A percentile compares a stretch with the other conserved stretches of the same genome.
Conservation (phyloP, 2,113 vertebrate genomes). For the Marmota monax region DNA sequence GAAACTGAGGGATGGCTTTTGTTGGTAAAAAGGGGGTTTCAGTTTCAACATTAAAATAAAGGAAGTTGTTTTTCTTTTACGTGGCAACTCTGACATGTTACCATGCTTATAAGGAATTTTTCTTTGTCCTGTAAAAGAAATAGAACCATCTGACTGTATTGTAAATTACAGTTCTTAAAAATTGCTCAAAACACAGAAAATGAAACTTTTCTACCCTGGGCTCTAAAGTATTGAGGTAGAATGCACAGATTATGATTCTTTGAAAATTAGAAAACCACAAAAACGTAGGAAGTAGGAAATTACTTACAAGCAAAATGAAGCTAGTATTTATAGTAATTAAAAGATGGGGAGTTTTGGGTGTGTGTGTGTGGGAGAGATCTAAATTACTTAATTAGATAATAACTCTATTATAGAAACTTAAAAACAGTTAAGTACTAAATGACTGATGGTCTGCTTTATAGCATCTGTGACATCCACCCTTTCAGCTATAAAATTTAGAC, state of each 20-base stretch:
- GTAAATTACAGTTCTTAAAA: slow-evolving; percentile 38
- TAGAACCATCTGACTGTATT: slow-evolving; percentile 5
- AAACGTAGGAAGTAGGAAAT: slow-evolving; percentile 57
- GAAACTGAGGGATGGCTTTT: not conserved
- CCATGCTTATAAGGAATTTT: not conserved
- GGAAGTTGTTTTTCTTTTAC: not conserved
- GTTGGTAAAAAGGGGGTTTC: not conserved
- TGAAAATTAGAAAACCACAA: slow-evolving; percentile 65
- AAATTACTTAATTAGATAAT: slow-evolving; percentile 3
- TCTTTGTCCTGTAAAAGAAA: slow-evolving; percentile 24
- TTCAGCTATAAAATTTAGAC: not conserved
- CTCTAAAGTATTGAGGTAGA: not conserved
- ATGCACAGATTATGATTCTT: slow-evolving; percentile 9
- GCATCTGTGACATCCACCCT: not conserved
- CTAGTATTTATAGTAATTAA: slow-evolving; percentile 59
- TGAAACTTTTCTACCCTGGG: not conserved
- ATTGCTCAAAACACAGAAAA: slow-evolving; percentile 15
- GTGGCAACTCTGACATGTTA: not conserved
- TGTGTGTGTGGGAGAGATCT: not conserved
- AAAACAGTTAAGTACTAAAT: not conserved
- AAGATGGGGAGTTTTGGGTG: not conserved
- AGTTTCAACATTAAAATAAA: slow-evolving; percentile 33
- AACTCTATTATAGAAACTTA: not conserved
- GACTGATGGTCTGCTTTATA: not conserved
- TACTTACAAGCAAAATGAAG: slow-evolving; percentile 52